Evolutionary conservation across 2,113 vertebrate species (phyloP).

Genomic region (Microcebus griseorufus): DNA sequence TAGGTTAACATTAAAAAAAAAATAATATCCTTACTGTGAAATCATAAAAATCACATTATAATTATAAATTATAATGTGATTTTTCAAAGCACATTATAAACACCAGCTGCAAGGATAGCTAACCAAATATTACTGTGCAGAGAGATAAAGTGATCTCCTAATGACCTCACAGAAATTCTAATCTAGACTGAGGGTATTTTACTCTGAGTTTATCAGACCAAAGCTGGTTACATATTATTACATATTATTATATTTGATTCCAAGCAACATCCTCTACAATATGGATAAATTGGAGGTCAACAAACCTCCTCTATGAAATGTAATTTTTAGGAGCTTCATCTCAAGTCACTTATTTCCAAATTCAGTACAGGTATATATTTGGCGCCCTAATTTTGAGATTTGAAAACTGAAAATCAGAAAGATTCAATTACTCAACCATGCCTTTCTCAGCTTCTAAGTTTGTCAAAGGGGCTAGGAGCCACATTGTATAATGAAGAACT

Average conservation of each 20-base stretch:
- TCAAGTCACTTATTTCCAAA: not conserved
- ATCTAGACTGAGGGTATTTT: not conserved
- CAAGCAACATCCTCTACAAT: not conserved
- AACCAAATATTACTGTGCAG: slow-evolving; percentile 57
- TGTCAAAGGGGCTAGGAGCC: not conserved
- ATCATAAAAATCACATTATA: slow-evolving; percentile 50
- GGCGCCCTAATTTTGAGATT: not conserved
- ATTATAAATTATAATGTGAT: not conserved
- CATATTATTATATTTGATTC: not conserved
- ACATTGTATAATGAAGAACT: not conserved
- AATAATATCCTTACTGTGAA: slow-evolving; percentile 66
- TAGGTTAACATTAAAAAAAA: slow-evolving; percentile 58
- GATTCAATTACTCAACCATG: not conserved
- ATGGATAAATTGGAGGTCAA: not conserved
- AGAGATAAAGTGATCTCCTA: slow-evolving; percentile 61
- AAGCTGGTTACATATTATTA: not conserved
- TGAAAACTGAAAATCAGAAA: not conserved
- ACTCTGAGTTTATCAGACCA: not conserved
- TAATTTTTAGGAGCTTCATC: not conserved
- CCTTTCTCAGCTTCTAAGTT: not conserved
- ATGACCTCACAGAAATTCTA: slow-evolving; percentile 25
- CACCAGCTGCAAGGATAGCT: slow-evolving; percentile 45
- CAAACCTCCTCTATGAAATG: not conserved
- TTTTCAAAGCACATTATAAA: slow-evolving; percentile 59
- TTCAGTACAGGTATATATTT: not conserved